Percentiles rank a stretch among this genome's conserved stretches.
Evolutionary conservation across 1,140 invertebrate genomes (phyloP).

Genomic region (Sminthurides bifidus): DNA sequence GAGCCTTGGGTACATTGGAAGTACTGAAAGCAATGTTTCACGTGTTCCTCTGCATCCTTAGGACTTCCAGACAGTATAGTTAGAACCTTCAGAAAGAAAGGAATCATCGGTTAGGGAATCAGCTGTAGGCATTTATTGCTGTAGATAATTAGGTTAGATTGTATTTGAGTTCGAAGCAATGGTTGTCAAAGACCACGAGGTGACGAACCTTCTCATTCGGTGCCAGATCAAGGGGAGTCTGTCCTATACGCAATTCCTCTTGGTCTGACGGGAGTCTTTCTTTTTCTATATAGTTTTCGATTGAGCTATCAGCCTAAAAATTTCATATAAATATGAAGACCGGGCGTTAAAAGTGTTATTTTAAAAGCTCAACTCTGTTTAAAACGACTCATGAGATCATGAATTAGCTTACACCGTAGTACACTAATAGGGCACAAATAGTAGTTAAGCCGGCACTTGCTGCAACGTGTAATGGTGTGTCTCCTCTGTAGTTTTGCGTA

Average conservation of each 20-base stretch:
- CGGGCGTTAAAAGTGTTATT: background rate
- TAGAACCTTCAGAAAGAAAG: constrained; percentile 1
- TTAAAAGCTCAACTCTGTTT: background rate
- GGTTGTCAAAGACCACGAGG: background rate
- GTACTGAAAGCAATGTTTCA: no score
- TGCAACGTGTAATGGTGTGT: constrained; percentile 23
- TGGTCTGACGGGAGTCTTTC: constrained; percentile 4
- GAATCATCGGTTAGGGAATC: background rate
- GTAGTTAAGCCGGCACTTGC: constrained; percentile 10
- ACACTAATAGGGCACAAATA: constrained; percentile 21
- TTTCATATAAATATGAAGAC: background rate
- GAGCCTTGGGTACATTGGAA: no score
- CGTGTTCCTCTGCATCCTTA: no score
- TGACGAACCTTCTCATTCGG: constrained; percentile 8
- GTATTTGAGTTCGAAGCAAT: background rate
- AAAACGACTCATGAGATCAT: background rate
- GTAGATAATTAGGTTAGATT: background rate
- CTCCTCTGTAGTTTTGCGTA: constrained; percentile 28
- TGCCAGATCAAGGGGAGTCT: constrained; percentile 19
- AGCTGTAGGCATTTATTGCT: background rate
- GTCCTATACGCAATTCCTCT: constrained; percentile 11
- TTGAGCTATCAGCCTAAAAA: constrained; percentile 17
- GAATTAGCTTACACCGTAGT: constrained; percentile 14
- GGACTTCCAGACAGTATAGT: constrained; percentile 9
- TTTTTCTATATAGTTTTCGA: constrained; percentile 19